Evolutionary conservation across 2,888 invertebrate species (phyloP).

Genomic region (Chrysomela aeneicollis): DNA sequence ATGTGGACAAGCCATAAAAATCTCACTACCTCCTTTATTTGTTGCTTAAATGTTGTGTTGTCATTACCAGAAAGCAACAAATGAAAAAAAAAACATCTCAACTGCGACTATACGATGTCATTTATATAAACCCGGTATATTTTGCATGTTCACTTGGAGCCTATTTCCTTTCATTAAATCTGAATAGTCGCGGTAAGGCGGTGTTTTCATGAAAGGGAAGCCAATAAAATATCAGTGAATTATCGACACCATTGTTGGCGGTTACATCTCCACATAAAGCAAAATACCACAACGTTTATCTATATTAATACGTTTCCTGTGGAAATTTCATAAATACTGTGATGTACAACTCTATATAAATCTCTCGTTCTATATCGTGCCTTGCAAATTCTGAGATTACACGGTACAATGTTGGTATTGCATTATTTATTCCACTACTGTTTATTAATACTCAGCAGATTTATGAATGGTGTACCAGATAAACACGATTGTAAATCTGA

Average conservation of each 20-base stretch:
- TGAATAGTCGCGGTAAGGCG: not conserved
- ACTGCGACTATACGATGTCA: too few species aligned
- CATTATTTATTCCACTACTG: conserved; percentile 23
- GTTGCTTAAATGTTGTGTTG: too few species aligned
- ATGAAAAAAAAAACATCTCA: too few species aligned
- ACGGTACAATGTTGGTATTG: conserved; percentile 15
- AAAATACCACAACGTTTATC: conserved; percentile 19
- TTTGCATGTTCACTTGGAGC: too few species aligned
- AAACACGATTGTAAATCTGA: conserved; percentile 18
- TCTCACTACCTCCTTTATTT: too few species aligned
- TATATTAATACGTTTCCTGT: conserved; percentile 22
- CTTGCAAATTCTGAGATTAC: conserved; percentile 17
- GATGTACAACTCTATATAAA: conserved; percentile 15
- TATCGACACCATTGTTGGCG: conserved; percentile 3
- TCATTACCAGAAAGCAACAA: too few species aligned
- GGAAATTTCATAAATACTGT: conserved; percentile 17
- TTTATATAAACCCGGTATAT: too few species aligned
- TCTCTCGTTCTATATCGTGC: conserved; percentile 8
- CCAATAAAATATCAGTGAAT: conserved; percentile 7
- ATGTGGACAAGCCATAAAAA: too few species aligned
- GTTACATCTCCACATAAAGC: not conserved
- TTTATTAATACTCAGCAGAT: conserved; percentile 16
- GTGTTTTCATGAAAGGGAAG: conserved; percentile 1
- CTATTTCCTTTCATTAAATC: not conserved
- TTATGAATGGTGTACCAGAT: conserved; percentile 13